Evolutionary conservation across 2,888 invertebrate genomes (phyloP).

Genomic region (Tiliacea citrago): DNA sequence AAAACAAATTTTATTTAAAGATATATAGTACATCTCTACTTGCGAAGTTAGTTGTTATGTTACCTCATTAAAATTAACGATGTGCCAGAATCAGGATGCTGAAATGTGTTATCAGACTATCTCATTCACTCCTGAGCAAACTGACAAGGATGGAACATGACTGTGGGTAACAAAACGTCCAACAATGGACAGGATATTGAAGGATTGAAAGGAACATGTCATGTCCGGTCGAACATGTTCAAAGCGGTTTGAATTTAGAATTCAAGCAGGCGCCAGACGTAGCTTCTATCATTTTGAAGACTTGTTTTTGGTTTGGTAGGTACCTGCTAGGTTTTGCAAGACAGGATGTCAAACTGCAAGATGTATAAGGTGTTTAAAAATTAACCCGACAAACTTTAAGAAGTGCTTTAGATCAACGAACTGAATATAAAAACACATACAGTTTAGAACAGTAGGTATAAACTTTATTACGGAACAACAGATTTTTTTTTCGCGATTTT

Average conservation of each 20-base stretch:
- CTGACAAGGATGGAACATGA: constrained; percentile 10
- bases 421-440: too few relatives aligned
- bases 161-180: constrained; percentile 40
- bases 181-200: constrained; percentile 56
- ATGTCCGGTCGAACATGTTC: constrained; percentile 30
- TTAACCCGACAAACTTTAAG: too few relatives aligned
- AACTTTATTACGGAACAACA: too few relatives aligned
- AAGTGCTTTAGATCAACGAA: too few relatives aligned
- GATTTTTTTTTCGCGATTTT: too few relatives aligned
- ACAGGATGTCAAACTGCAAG: background rate
- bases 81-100: constrained; percentile 28
- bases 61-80: constrained; percentile 60
- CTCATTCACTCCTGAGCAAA: constrained; percentile 24
- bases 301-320: too few relatives aligned
- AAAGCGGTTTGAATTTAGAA: constrained; percentile 20
- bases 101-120: constrained; percentile 22
- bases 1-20: background rate
- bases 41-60: background rate
- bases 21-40: background rate
- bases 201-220: constrained; percentile 42
- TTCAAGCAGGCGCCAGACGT: background rate
- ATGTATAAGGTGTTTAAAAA: too few relatives aligned
- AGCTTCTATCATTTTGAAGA: background rate
- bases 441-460: too few relatives aligned
- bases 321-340: background rate